A percentile compares a stretch with the other conserved stretches of the same genome.
These are phyloP conservation scores for Coleophora deauratella DNA, from an alignment of 2,888 invertebrate genomes.

Conservation along the genomic window DNA sequence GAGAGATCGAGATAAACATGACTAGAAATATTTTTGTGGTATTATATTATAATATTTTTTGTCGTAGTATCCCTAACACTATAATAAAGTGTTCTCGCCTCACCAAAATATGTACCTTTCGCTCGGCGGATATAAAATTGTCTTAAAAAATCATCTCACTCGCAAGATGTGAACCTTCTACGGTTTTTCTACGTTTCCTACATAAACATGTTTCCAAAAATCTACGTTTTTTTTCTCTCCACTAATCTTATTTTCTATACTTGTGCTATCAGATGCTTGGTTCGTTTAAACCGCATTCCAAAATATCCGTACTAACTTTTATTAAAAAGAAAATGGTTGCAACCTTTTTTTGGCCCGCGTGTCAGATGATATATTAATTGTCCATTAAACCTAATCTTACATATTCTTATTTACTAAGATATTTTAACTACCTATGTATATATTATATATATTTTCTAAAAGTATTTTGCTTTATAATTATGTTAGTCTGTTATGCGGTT, in stretches of 20 bases:
- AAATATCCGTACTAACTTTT: slow-evolving; percentile 4
- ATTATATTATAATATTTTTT: slow-evolving; percentile 23
- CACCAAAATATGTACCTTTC: slow-evolving; percentile 27
- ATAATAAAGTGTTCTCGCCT: slow-evolving; percentile 13
- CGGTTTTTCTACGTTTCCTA: slow-evolving; percentile 41
- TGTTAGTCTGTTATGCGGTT: slow-evolving; percentile 41
- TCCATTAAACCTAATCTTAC: slow-evolving; percentile 26
- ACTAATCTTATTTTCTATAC: slow-evolving; percentile 49
- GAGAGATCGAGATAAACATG: slow-evolving; percentile 31
- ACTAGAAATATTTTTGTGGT: slow-evolving; percentile 33
- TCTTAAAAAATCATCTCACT: slow-evolving; percentile 54
- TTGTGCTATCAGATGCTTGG: slow-evolving; percentile 56
- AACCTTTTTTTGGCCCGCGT: slow-evolving; percentile 67
- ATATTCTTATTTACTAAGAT: slow-evolving; percentile 21
- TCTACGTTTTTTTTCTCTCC: slow-evolving; percentile 61
- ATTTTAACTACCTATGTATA: too few relatives aligned
- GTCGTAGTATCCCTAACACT: slow-evolving; percentile 15
- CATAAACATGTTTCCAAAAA: slow-evolving; percentile 71
- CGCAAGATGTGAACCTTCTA: slow-evolving; percentile 40
- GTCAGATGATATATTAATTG: slow-evolving; percentile 39
- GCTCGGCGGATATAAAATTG: slow-evolving; percentile 48
- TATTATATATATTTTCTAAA: slow-evolving; percentile 57
- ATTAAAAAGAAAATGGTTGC: slow-evolving; percentile 29
- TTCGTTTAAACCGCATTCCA: slow-evolving; percentile 21
- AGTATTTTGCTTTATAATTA: slow-evolving; percentile 36